phyloP scores from a whole-genome alignment of 2,888 invertebrate genomes.

The Tetranychus piercei region DNA sequence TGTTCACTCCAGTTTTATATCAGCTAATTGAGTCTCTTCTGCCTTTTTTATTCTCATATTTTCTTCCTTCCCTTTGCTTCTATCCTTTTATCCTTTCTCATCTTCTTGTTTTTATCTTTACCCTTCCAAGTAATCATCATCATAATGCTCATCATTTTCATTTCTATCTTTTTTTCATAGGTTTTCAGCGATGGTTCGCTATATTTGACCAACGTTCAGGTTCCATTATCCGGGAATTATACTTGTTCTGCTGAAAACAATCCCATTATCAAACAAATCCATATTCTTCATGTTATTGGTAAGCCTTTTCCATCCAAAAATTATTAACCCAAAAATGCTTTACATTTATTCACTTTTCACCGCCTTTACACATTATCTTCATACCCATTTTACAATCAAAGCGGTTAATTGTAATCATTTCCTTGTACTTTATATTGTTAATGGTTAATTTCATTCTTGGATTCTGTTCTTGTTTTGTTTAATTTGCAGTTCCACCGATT shows the following conservation, averaged over 20 bases:
- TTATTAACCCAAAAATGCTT: background rate
- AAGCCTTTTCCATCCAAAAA: constrained; percentile 18
- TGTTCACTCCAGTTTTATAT: background rate
- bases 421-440: background rate
- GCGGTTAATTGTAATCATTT: background rate
- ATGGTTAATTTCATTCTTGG: background rate
- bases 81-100: background rate
- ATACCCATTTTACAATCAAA: background rate
- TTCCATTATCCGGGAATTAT: constrained; percentile 56
- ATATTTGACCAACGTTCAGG: constrained; percentile 50
- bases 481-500: constrained; percentile 44
- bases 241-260: constrained; percentile 54
- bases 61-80: background rate
- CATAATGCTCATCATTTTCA: background rate
- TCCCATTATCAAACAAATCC: constrained; percentile 52
- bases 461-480: constrained; percentile 20
- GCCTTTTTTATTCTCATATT: background rate
- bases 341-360: background rate
- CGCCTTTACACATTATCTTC: background rate
- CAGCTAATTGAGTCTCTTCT: background rate
- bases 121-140: background rate
- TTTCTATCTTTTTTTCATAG: constrained; percentile 32
- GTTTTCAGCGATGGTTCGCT: constrained; percentile 55
- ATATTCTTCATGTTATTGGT: constrained; percentile 44
- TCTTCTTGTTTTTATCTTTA: background rate